Evolutionary conservation across 2,888 invertebrate species (phyloP), one percentile per base, ranked within the genome.

Genomic region (Lobophora halterata): DNA sequence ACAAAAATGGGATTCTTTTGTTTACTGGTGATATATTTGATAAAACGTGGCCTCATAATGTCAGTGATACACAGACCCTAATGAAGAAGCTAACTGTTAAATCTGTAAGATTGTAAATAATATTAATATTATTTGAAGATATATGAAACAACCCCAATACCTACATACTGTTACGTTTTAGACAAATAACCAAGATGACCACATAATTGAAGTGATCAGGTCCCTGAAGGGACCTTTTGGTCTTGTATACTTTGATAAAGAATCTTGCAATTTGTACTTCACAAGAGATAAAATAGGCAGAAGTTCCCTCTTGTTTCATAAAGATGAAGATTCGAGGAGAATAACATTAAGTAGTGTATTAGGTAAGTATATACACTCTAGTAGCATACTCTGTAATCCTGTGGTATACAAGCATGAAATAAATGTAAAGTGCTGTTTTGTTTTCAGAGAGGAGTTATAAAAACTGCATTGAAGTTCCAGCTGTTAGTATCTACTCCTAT

Each of bases 11-110:
- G 47, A 68, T 93, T 33, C 82, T 98, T 35, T 72, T 97, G 10
- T 97, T 94, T 88, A 98, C 98, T 87, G 98, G 97, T 13, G 97
- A 98, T 79, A 90, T 96, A 51, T 97, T 93, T 79, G 90, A 88
- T 54, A 68, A 81, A 14, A 56, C 71, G 23, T 73, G 82, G 65
- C 50, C 66, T 8, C 49, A 30, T 18, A 43, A 56, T 28, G 63
- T 55, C 3, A 86, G 90, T 46, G 92, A 93, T 60, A 91, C 92
- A 0, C 57, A 72, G 51, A 65, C 81, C 49, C 76, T 92, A 39
- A 76, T 89, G 59, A 56, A 82, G 1, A 71, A 65, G 54, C 50
- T 86, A 5, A 58, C 44, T 13, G 43, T 60, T 21, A 51, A 53
- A 39, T 47, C 38, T 33, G 65, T 65, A 33, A 51, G 19, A 9